Evolutionary conservation across 2,888 invertebrate genomes (phyloP).

Genomic region (Melanostoma scalare): DNA sequence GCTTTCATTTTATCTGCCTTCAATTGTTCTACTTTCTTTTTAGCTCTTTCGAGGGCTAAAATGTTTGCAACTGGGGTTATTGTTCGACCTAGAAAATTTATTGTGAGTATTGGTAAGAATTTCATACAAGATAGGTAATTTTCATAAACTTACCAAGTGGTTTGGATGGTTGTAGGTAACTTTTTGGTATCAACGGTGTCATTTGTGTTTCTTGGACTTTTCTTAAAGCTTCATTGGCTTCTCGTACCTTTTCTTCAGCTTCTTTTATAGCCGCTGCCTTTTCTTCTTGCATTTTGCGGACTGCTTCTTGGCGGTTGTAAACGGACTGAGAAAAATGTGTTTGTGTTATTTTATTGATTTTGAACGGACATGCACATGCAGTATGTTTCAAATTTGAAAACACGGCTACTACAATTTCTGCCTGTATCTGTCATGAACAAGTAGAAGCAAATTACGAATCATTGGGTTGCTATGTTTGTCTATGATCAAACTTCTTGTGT

Average conservation of each 20-base stretch:
- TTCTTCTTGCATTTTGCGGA: slow-evolving; percentile 77
- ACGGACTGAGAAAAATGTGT: slow-evolving; percentile 75
- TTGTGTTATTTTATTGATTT: too few relatives aligned
- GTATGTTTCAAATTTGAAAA: too few relatives aligned
- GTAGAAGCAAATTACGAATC: too few relatives aligned
- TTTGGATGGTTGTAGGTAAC: slow-evolving; percentile 77
- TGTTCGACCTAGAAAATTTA: slow-evolving; percentile 81
- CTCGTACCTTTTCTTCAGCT: slow-evolving; percentile 79
- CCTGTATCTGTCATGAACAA: too few relatives aligned
- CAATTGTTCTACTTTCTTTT: slow-evolving; percentile 85
- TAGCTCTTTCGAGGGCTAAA: slow-evolving; percentile 87
- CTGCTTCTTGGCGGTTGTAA: slow-evolving; percentile 78
- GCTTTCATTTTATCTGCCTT: slow-evolving; percentile 82
- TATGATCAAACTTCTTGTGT: too few relatives aligned
- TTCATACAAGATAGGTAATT: background rate
- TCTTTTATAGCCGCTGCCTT: slow-evolving; percentile 77
- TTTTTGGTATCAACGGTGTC: slow-evolving; percentile 79
- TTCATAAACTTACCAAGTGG: slow-evolving; percentile 1
- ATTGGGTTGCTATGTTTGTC: too few relatives aligned
- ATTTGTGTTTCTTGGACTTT: slow-evolving; percentile 77
- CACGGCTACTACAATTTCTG: too few relatives aligned
- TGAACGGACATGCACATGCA: too few relatives aligned
- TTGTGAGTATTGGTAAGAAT: background rate
- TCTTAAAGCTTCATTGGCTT: slow-evolving; percentile 79
- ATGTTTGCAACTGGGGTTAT: slow-evolving; percentile 92